phyloP scores from a whole-genome alignment of 2,797 vertebrate species.

The Mallotus villosus region DNA sequence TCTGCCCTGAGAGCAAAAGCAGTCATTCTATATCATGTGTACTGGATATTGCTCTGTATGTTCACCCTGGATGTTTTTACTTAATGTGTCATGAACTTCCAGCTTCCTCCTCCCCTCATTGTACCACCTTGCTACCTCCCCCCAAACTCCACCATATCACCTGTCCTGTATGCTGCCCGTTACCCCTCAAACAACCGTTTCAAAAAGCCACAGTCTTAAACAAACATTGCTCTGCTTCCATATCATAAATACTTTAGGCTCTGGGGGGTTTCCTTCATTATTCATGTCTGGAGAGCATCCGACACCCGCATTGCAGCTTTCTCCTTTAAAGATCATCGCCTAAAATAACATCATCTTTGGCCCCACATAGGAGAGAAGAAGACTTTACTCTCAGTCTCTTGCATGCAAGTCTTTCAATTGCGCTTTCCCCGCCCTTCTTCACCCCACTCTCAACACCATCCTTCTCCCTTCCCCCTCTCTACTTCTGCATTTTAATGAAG shows the following conservation, averaged over 20 bases:
- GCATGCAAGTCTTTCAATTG: conserved; percentile 14
- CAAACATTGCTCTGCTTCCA: conserved; percentile 67
- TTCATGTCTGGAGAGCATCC: conserved; percentile 60
- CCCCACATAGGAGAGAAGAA: conserved; percentile 7
- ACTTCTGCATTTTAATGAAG: conserved; percentile 39
- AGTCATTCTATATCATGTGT: not conserved
- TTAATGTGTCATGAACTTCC: not conserved
- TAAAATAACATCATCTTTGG: conserved; percentile 57
- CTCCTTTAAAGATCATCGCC: conserved; percentile 40
- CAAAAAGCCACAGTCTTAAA: conserved; percentile 62
- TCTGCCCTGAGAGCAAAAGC: not conserved
- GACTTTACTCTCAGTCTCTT: not conserved
- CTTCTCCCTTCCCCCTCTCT: too few relatives aligned
- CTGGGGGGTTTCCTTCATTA: conserved; percentile 63
- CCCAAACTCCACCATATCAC: conserved; percentile 19
- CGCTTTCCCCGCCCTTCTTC: not conserved
- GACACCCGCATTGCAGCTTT: conserved; percentile 64
- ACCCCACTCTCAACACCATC: too few relatives aligned
- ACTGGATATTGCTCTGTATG: too few relatives aligned
- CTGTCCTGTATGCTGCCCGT: conserved; percentile 25
- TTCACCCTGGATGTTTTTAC: too few relatives aligned
- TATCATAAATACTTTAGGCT: conserved; percentile 76
- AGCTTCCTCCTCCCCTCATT: not conserved
- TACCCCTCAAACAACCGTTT: conserved; percentile 57
- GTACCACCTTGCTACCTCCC: conserved; percentile 9